Evolutionary conservation across 2,797 vertebrate genomes (phyloP).

Genomic region (Aulostomus chinensis): DNA sequence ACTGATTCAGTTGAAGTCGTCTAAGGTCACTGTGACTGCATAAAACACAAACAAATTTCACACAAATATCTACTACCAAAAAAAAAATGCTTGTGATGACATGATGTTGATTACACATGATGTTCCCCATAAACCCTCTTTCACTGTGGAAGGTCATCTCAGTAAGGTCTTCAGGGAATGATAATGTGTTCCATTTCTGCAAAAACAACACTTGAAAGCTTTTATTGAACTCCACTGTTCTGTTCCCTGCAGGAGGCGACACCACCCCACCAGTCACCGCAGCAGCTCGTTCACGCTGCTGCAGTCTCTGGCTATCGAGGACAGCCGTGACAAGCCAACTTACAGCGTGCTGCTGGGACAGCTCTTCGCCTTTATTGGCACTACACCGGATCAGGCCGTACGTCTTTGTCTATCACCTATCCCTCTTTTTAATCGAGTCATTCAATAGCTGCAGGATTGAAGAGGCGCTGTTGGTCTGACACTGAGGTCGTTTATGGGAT

Average conservation of each 20-base stretch:
- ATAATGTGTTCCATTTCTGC: no score
- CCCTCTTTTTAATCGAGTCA: background rate
- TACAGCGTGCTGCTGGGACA: slow-evolving; percentile 96
- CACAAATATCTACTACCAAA: no score
- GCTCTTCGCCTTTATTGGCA: slow-evolving; percentile 98
- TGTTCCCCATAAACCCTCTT: no score
- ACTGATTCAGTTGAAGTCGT: background rate
- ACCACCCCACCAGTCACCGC: slow-evolving; percentile 92
- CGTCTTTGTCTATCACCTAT: slow-evolving; percentile 32
- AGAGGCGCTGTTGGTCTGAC: slow-evolving; percentile 16
- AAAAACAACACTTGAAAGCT: no score
- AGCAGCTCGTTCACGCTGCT: slow-evolving; percentile 98
- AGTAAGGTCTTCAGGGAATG: no score
- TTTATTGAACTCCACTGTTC: background rate
- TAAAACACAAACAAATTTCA: no score
- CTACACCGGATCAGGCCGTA: slow-evolving; percentile 95
- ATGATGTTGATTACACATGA: no score
- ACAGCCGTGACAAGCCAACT: slow-evolving; percentile 93
- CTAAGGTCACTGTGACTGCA: no score
- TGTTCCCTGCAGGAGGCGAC: slow-evolving; percentile 85
- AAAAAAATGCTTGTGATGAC: no score
- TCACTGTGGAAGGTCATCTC: no score
- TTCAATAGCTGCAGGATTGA: slow-evolving; percentile 2
- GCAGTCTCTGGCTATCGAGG: slow-evolving; percentile 92
- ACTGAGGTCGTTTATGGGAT: background rate